phyloP scores from a whole-genome alignment of 2,113 vertebrate species.

The Aspiorhynchus laticeps region DNA sequence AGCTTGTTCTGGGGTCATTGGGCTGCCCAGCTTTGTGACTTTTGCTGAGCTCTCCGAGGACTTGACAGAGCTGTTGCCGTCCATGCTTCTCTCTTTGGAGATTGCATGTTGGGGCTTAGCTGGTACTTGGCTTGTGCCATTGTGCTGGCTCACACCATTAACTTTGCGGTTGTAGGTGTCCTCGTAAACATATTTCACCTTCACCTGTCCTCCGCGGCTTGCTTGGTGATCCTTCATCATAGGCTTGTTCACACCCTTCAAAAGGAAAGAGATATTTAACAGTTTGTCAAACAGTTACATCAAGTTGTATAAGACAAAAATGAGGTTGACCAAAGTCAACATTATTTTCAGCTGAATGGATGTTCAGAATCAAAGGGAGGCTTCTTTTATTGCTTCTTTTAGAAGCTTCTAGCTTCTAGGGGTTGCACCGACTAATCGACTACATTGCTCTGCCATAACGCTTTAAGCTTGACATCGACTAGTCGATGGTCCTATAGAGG shows the following conservation, averaged over 20 bases:
- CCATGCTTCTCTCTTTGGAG: slow-evolving; percentile 83
- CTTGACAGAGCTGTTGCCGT: slow-evolving; percentile 80
- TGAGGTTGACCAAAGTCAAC: neutral
- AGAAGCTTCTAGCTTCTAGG: too few species aligned
- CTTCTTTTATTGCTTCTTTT: neutral
- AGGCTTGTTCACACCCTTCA: slow-evolving; percentile 76
- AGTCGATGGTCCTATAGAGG: too few species aligned
- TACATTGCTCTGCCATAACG: too few species aligned
- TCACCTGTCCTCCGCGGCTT: slow-evolving; percentile 81
- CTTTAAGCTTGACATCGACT: too few species aligned
- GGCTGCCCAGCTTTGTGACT: slow-evolving; percentile 72
- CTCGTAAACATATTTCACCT: slow-evolving; percentile 93
- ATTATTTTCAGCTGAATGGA: neutral
- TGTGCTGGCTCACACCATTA: slow-evolving; percentile 73
- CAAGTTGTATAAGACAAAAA: too few species aligned
- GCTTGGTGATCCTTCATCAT: slow-evolving; percentile 83
- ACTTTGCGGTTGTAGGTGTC: slow-evolving; percentile 86
- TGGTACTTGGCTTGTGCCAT: slow-evolving; percentile 68
- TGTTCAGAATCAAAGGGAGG: slow-evolving; percentile 31
- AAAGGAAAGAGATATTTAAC: neutral
- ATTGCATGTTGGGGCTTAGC: slow-evolving; percentile 76
- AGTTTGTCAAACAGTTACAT: slow-evolving; percentile 8
- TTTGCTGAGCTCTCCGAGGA: slow-evolving; percentile 70
- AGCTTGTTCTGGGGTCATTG: slow-evolving; percentile 87
- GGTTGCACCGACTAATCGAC: too few species aligned